Evolutionary conservation across 2,797 vertebrate genomes (phyloP).

Genomic region (Lophius americanus): DNA sequence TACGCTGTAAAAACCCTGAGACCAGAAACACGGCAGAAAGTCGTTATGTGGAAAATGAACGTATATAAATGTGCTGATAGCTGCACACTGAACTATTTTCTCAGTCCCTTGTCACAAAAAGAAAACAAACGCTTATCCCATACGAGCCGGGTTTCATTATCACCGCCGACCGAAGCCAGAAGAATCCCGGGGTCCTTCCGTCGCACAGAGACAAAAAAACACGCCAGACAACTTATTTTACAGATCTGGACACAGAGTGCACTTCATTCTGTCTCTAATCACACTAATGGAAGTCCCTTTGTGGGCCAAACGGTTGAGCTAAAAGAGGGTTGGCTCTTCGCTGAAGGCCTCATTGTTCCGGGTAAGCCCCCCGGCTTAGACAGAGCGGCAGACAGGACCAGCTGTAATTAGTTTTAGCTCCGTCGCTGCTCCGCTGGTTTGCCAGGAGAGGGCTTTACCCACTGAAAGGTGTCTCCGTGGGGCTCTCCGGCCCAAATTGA

Average conservation of each 20-base stretch:
- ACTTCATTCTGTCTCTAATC: constrained; percentile 83
- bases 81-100: too few species aligned
- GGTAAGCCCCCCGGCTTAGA: constrained; percentile 75
- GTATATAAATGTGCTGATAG: too few species aligned
- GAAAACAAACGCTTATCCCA: constrained; percentile 42
- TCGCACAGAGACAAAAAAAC: constrained; percentile 49
- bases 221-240: constrained; percentile 68
- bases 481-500: constrained; percentile 62
- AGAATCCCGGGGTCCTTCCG: constrained; percentile 55
- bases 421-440: constrained; percentile 61
- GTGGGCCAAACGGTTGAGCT: constrained; percentile 67
- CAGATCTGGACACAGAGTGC: constrained; percentile 71
- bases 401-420: constrained; percentile 82
- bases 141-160: constrained; percentile 58
- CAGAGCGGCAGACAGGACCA: constrained; percentile 57
- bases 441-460: constrained; percentile 75
- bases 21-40: too few species aligned
- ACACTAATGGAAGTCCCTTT: constrained; percentile 82
- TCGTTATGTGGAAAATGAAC: too few species aligned
- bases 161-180: constrained; percentile 50
- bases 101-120: constrained; percentile 38
- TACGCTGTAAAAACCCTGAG: too few species aligned
- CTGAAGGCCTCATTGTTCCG: constrained; percentile 79
- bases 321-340: constrained; percentile 65
- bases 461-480: constrained; percentile 74